A percentile compares a stretch with the other conserved stretches of the same genome.
Evolutionary conservation across 2,113 vertebrate genomes (phyloP).

Genomic region (Orycteropus afer): DNA sequence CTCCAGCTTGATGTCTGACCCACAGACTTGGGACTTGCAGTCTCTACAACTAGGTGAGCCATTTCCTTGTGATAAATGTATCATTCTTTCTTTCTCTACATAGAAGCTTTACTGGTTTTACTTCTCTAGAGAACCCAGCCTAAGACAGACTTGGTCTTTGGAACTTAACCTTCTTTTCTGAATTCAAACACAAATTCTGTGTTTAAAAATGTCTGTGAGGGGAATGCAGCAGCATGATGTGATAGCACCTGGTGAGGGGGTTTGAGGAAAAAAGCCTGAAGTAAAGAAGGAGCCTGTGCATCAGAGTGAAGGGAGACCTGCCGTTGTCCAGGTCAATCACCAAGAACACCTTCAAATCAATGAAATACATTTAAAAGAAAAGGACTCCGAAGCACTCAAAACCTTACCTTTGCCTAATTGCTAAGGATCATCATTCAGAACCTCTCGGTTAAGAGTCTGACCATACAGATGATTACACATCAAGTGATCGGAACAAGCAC

Average conservation of each 20-base stretch:
- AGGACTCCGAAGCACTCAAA: background rate
- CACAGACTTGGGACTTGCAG: too few relatives aligned
- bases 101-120: too few relatives aligned
- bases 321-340: background rate
- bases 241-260: background rate
- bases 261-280: background rate
- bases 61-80: too few relatives aligned
- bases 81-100: too few relatives aligned
- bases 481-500: too few relatives aligned
- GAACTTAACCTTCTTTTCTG: too few relatives aligned
- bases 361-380: background rate
- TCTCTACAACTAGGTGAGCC: too few relatives aligned
- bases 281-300: rapidly evolving
- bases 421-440: background rate
- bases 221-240: background rate
- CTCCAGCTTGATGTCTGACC: too few relatives aligned
- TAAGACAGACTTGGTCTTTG: too few relatives aligned
- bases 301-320: background rate
- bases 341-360: background rate
- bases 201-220: background rate
- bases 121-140: too few relatives aligned
- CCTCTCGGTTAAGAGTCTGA: background rate
- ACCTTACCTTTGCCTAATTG: background rate
- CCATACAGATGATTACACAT: too few relatives aligned
- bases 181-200: background rate